A percentile compares a stretch with the other conserved stretches of the same genome.
Evolutionary conservation across 2,113 vertebrate genomes (phyloP).

Genomic region (Indri indri): DNA sequence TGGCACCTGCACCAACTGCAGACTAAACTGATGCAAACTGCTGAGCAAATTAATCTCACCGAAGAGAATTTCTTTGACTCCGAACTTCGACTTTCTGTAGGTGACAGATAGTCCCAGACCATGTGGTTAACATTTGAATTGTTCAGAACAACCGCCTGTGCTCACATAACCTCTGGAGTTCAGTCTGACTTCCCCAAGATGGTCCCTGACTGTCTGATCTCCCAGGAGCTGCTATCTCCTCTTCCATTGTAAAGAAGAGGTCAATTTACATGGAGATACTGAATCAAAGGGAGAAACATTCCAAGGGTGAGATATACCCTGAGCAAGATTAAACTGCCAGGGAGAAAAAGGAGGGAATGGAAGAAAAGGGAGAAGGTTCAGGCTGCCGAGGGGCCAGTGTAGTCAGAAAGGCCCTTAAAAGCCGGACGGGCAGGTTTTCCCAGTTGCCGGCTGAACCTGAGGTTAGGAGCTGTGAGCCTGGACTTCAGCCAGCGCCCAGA

Average conservation of each 20-base stretch:
- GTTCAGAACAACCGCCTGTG: not conserved
- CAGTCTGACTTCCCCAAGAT: not conserved
- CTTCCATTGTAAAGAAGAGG: not conserved
- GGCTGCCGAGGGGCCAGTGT: constrained; percentile 53
- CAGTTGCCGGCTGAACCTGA: constrained; percentile 81
- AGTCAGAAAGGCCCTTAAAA: constrained; percentile 68
- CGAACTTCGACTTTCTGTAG: not conserved
- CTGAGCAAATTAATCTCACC: not conserved
- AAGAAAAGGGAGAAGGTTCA: not conserved
- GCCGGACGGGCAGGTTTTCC: constrained; percentile 87
- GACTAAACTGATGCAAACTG: not conserved
- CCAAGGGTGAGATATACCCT: not conserved
- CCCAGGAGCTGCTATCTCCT: not conserved
- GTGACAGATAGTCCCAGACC: not conserved
- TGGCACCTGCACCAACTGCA: too few species aligned
- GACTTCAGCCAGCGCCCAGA: constrained; percentile 80
- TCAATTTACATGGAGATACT: not conserved
- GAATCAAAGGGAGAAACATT: not conserved
- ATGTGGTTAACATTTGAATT: not conserved
- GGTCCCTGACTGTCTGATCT: not conserved
- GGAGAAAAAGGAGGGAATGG: not conserved
- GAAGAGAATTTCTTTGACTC: not conserved
- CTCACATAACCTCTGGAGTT: not conserved
- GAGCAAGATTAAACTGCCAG: not conserved
- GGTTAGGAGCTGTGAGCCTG: constrained; percentile 80